Conservation (phyloP, 2,888 invertebrate genomes). For the Macaria liturata region DNA sequence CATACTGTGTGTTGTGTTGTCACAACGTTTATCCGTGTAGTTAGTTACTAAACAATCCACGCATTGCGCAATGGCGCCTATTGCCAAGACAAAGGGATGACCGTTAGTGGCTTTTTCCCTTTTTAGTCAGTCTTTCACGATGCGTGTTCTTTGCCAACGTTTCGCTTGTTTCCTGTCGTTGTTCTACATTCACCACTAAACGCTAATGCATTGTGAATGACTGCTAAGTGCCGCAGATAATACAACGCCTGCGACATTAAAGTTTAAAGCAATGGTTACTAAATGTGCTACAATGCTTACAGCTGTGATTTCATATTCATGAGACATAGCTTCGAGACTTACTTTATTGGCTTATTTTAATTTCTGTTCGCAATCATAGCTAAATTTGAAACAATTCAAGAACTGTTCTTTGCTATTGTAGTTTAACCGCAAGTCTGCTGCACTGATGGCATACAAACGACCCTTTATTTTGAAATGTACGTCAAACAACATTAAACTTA, state of each 20-base stretch:
- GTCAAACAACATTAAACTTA: constrained; percentile 51
- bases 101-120: constrained; percentile 55
- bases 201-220: constrained; percentile 47
- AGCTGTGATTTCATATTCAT: constrained; percentile 16
- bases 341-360: constrained; percentile 13
- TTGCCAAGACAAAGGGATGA: constrained; percentile 60
- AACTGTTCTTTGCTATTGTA: constrained; percentile 48
- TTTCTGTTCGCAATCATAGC: constrained; percentile 13
- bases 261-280: constrained; percentile 11
- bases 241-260: constrained; percentile 23
- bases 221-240: constrained; percentile 31
- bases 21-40: constrained; percentile 22
- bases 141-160: constrained; percentile 53
- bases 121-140: constrained; percentile 54
- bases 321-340: constrained; percentile 2
- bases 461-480: constrained; percentile 42
- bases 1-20: constrained; percentile 27
- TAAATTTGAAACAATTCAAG: constrained; percentile 38
- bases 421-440: constrained; percentile 56
- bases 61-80: constrained; percentile 54
- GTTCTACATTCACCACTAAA: constrained; percentile 54
- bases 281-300: constrained; percentile 7
- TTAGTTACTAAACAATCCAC: constrained; percentile 54
- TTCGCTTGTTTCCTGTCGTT: constrained; percentile 60
- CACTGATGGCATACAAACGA: constrained; percentile 39